These are phyloP conservation scores for Asarcornis scutulata DNA, from an alignment of 2,113 vertebrate species.

Conservation along the genomic window DNA sequence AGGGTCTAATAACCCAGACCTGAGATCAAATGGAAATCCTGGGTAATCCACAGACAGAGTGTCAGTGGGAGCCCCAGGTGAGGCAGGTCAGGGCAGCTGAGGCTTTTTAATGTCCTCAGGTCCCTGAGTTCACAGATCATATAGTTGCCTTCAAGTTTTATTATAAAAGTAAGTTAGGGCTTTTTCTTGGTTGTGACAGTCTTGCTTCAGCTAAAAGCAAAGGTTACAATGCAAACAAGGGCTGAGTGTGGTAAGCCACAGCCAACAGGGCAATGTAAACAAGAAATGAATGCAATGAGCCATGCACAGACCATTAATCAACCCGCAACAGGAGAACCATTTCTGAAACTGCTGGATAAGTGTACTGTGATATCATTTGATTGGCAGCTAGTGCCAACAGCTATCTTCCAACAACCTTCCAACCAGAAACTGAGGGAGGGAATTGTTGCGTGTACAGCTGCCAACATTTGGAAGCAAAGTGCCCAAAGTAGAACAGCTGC, in stretches of 20 bases:
- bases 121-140: neutral
- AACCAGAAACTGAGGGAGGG: fast-evolving
- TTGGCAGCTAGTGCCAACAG: neutral
- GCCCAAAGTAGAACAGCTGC: neutral
- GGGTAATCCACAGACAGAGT: neutral
- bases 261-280: neutral
- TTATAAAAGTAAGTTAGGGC: neutral
- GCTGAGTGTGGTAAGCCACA: neutral
- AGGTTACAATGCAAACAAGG: neutral
- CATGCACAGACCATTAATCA: neutral
- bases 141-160: neutral
- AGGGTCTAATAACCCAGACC: neutral
- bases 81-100: neutral
- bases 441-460: neutral
- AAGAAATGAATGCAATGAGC: neutral
- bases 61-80: neutral
- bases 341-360: neutral
- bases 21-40: neutral
- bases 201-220: neutral
- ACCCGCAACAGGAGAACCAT: neutral
- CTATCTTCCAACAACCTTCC: neutral
- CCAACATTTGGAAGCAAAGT: neutral
- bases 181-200: neutral
- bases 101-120: neutral
- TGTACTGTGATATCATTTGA: neutral